Conservation (phyloP, 2,888 invertebrate species). For the Masnerella sp. region DNA sequence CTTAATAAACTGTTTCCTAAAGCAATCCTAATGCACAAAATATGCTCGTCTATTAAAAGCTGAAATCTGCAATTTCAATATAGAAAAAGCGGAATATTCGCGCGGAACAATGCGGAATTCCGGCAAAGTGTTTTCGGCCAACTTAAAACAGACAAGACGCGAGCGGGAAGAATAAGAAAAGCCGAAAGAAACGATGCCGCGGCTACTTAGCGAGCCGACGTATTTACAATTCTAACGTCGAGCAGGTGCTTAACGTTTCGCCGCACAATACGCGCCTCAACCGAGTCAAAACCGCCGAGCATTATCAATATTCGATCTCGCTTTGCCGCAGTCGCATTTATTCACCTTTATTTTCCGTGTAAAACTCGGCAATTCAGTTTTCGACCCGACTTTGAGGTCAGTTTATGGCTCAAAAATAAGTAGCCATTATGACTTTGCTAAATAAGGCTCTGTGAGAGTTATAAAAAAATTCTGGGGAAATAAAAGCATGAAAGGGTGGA, state of each 20-base stretch:
- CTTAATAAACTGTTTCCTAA: slow-evolving; percentile 53
- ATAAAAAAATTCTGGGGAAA: too few relatives aligned
- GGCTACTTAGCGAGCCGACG: slow-evolving; percentile 19
- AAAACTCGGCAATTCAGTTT: too few relatives aligned
- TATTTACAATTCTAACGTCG: slow-evolving; percentile 6
- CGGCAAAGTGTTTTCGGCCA: slow-evolving; percentile 15
- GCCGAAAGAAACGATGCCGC: background rate
- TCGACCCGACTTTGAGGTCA: too few relatives aligned
- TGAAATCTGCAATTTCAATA: slow-evolving; percentile 52
- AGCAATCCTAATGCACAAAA: slow-evolving; percentile 52
- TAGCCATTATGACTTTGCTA: too few relatives aligned
- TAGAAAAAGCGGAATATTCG: slow-evolving; percentile 22
- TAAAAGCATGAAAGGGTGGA: too few relatives aligned
- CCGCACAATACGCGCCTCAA: background rate
- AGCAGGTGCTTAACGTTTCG: slow-evolving; percentile 17
- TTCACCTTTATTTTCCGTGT: too few relatives aligned
- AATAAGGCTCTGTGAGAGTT: too few relatives aligned
- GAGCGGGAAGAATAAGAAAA: slow-evolving; percentile 12
- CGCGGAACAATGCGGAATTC: slow-evolving; percentile 31
- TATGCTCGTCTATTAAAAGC: slow-evolving; percentile 42
- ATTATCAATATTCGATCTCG: too few relatives aligned
- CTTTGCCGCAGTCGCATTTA: too few relatives aligned
- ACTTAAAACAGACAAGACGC: slow-evolving; percentile 17
- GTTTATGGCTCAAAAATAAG: too few relatives aligned
- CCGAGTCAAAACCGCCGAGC: background rate